Base-by-base conservation (phyloP, 1,140 invertebrate genomes). In the Pseudomyrmex flavicornis region DNA sequence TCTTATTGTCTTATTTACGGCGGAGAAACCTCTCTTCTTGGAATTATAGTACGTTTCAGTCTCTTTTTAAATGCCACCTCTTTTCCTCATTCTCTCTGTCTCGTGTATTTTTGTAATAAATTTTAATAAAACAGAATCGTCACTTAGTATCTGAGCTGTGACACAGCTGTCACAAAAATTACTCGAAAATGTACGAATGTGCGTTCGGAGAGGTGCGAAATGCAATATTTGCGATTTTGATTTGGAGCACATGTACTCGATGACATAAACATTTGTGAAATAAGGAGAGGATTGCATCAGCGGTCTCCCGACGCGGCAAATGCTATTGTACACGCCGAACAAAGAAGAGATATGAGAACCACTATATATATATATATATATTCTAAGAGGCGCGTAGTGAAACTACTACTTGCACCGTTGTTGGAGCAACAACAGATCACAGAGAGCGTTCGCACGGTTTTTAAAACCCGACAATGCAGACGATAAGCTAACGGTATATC, bases 401-500 rank as follows among this genome's bases (percentile, higher is more conserved):
- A 61, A 72, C 76, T 80, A 63, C 54, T 70, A 63, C 54, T 70
- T 59, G 26, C 66, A 50, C 17, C n/a, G 44, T 77, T 77, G 74
- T 46, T 68, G 48, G 12, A 20, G 76, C 20, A 80, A 80, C 76
- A 72, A 80, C 76, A 72, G 66, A 80, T 80, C 66, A 22, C 66
- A 50, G 22, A 4, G 20, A 4, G 20, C 44, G 54, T 80, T 80
- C 76, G 76, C 76, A 72, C 66, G 76, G n/a, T n/a, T 58, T 80
- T 80, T 80, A 80, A 80, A 20, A 35, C 35, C 44, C 44, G 76
- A 80, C 76, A 80, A 80, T 80, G 76, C 66, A 50, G 54, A 80
- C 56, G 76, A 72, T 80, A 80, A 80, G 66, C 17, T 77, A 80
- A 80, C 76, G 76, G 76, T 80, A 80, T 50, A 70, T 70, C 66